Conservation (phyloP, 2,797 vertebrate genomes). For the Pseudotriccus pelzelni region DNA sequence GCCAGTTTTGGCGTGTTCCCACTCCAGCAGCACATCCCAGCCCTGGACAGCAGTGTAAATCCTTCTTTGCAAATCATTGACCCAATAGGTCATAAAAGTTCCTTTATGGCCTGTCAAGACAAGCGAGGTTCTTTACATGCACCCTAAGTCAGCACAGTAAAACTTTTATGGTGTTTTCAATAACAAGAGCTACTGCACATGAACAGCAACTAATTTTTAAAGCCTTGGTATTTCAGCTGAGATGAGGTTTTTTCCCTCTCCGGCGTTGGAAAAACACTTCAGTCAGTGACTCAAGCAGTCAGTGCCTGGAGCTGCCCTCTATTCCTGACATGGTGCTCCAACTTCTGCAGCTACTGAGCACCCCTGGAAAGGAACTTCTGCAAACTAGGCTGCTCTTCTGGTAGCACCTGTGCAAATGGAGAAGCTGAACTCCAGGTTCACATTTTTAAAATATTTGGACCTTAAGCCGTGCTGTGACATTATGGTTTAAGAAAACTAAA, state of each 20-base stretch:
- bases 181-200: constrained; percentile 60
- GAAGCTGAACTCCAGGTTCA: background rate
- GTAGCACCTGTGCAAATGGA: background rate
- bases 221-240: constrained; percentile 35
- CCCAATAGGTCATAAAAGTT: constrained; percentile 60
- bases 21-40: background rate
- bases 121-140: constrained; percentile 38
- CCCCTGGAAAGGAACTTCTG: background rate
- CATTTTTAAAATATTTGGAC: background rate
- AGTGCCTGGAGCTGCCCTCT: background rate
- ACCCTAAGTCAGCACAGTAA: constrained; percentile 64
- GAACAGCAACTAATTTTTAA: constrained; percentile 54
- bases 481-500: background rate
- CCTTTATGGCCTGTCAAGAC: constrained; percentile 65
- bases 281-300: background rate
- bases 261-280: background rate
- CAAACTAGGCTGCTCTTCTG: background rate
- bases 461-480: background rate
- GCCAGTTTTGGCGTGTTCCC: background rate
- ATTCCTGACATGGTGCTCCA: background rate
- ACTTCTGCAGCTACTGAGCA: background rate
- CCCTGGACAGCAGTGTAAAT: background rate
- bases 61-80: constrained; percentile 49
- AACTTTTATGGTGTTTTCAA: constrained; percentile 71
- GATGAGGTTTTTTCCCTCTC: background rate